These are phyloP conservation scores for Tenualosa thibaudeaui DNA, from an alignment of 2,797 vertebrate genomes.

Conservation along the genomic window DNA sequence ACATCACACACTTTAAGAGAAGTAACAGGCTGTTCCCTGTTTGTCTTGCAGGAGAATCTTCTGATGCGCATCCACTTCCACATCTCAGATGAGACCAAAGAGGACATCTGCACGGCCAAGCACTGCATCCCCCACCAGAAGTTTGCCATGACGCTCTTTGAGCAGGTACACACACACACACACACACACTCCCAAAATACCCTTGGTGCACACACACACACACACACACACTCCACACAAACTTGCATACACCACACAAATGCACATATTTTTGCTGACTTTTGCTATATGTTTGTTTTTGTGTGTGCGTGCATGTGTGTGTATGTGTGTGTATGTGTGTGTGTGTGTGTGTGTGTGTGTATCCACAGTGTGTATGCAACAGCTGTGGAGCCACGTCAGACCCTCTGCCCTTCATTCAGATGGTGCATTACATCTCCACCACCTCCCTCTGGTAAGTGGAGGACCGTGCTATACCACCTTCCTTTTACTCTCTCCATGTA, in stretches of 20 bases:
- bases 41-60: slow-evolving; percentile 84
- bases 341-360: slow-evolving; percentile 24
- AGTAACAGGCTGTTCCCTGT: background rate
- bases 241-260: slow-evolving; percentile 3
- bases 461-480: background rate
- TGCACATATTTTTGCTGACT: background rate
- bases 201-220: background rate
- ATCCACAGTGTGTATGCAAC: slow-evolving; percentile 88
- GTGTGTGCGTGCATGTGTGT: slow-evolving; percentile 1
- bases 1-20: background rate
- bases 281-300: background rate
- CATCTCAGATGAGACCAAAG: slow-evolving; percentile 91
- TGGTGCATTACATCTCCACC: slow-evolving; percentile 98
- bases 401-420: slow-evolving; percentile 94
- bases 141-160: slow-evolving; percentile 95
- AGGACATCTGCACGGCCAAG: slow-evolving; percentile 91
- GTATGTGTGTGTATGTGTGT: slow-evolving; percentile 45
- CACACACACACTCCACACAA: too few relatives aligned
- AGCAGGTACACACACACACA: slow-evolving; percentile 78
- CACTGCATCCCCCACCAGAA: slow-evolving; percentile 97
- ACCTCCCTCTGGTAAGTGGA: slow-evolving; percentile 91
- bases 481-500: too few relatives aligned
- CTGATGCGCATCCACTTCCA: slow-evolving; percentile 97
- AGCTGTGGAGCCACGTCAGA: slow-evolving; percentile 94
- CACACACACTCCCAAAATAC: slow-evolving; percentile 11